phyloP scores from a whole-genome alignment of 1,140 invertebrate species.

The Drosophila parvula region DNA sequence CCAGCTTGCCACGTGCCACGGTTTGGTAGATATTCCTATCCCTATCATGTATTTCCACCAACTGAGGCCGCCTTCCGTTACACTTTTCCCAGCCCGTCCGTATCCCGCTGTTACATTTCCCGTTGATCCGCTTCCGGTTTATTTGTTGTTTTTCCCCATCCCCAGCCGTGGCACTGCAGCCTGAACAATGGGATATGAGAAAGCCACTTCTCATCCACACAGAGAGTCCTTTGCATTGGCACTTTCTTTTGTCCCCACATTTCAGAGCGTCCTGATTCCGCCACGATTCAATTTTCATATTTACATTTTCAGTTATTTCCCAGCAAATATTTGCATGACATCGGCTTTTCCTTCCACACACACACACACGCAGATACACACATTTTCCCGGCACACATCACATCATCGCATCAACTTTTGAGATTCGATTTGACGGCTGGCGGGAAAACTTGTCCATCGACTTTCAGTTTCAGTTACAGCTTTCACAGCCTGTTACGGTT shows the following conservation, averaged over 20 bases:
- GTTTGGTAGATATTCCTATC: not conserved
- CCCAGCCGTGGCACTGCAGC: constrained; percentile 7
- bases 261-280: too few relatives aligned
- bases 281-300: constrained; percentile 58
- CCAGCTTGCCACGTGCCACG: not conserved
- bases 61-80: constrained; percentile 46
- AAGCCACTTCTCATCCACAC: constrained; percentile 4
- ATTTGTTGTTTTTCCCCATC: constrained; percentile 16
- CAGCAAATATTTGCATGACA: constrained; percentile 66
- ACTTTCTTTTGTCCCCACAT: constrained; percentile 11
- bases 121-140: constrained; percentile 41
- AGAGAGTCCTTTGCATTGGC: not conserved
- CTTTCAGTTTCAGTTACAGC: constrained; percentile 9
- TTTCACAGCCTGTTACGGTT: not conserved
- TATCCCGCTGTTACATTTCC: not conserved
- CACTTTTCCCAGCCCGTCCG: constrained; percentile 16
- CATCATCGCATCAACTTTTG: constrained; percentile 56
- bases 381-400: constrained; percentile 21
- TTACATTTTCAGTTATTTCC: constrained; percentile 67
- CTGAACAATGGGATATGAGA: constrained; percentile 22
- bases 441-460: constrained; percentile 1
- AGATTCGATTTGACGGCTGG: constrained; percentile 56
- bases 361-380: too few relatives aligned
- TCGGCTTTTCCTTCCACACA: constrained; percentile 20
- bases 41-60: constrained; percentile 1